These are phyloP conservation scores for Pagrus major DNA, from an alignment of 2,113 vertebrate genomes.

Conservation along the genomic window DNA sequence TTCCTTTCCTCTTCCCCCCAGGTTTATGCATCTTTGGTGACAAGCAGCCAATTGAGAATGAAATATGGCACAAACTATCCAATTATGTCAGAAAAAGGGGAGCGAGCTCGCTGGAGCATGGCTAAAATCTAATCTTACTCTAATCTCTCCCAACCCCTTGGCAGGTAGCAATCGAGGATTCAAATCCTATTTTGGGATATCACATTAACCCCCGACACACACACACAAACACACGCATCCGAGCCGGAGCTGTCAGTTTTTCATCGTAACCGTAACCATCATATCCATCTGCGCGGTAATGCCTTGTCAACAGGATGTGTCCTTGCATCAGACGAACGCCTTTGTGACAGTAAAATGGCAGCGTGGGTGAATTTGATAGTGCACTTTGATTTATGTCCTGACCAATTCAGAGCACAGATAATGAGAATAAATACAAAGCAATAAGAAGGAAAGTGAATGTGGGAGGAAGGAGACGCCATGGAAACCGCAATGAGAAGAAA, in stretches of 20 bases:
- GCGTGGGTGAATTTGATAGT: not conserved
- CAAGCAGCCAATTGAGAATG: constrained; percentile 53
- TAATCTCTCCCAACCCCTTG: constrained; percentile 47
- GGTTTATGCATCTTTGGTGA: constrained; percentile 44
- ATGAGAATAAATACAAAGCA: constrained; percentile 47
- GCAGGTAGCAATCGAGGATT: constrained; percentile 61
- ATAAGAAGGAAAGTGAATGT: constrained; percentile 3
- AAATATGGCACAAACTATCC: constrained; percentile 55
- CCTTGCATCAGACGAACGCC: constrained; percentile 52
- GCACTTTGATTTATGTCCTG: constrained; percentile 37
- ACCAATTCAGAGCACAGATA: constrained; percentile 38
- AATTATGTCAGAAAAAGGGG: constrained; percentile 56
- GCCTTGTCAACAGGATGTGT: constrained; percentile 56
- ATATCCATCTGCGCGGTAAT: constrained; percentile 34
- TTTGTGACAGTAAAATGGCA: constrained; percentile 16
- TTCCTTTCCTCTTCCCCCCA: not conserved
- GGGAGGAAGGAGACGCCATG: not conserved
- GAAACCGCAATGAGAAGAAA: not conserved
- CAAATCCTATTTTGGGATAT: constrained; percentile 47
- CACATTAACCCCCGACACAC: constrained; percentile 39
- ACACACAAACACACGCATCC: constrained; percentile 15
- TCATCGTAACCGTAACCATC: constrained; percentile 7
- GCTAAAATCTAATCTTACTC: constrained; percentile 60
- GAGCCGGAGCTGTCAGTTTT: constrained; percentile 9
- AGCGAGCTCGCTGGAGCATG: constrained; percentile 26